Evolutionary conservation across 2,888 invertebrate species (phyloP), one percentile per base, ranked within the genome.

Genomic region (Malachius bipustulatus): DNA sequence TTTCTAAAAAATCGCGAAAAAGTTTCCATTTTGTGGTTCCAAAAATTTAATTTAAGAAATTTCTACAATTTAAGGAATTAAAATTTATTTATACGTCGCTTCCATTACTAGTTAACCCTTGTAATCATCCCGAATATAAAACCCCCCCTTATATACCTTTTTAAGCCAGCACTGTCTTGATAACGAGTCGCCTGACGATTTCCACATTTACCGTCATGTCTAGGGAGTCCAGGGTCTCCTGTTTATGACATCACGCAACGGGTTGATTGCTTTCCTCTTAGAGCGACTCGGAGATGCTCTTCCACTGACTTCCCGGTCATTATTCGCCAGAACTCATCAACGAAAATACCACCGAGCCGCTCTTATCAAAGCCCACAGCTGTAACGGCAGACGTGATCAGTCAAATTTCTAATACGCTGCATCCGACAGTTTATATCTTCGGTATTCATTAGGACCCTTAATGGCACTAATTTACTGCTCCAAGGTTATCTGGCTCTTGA

Each of bases 181-280:
- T n/a, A n/a, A n/a, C n/a, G n/a, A n/a, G n/a, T n/a, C n/a, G n/a
- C n/a, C n/a, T n/a, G n/a, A n/a, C n/a, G n/a, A n/a, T n/a, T n/a
- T n/a, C n/a, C n/a, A n/a, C n/a, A n/a, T n/a, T n/a, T n/a, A n/a
- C n/a, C n/a, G n/a, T n/a, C n/a, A 35, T 41, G 45, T 41, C 44
- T 44, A 44, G 47, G 48, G 50, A 47, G 40, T 44, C 39, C 42
- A 35, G 38, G n/a, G n/a, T n/a, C n/a, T n/a, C n/a, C n/a, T 35
- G 49, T 61, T 62, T 60, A 62, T 56, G 59, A 55, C 55, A 53
- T 60, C 61, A 62, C 60, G 60, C 60, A 60, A 59, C 50, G 55
- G 57, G 59, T 60, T 62, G 60, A 61, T 61, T 61, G 59, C 60
- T 55, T 56, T 51, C 51, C 47, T 42, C 47, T 46, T 43, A 46